Evolutionary conservation across 2,888 invertebrate genomes (phyloP).

Genomic region (Apotomis capreana): DNA sequence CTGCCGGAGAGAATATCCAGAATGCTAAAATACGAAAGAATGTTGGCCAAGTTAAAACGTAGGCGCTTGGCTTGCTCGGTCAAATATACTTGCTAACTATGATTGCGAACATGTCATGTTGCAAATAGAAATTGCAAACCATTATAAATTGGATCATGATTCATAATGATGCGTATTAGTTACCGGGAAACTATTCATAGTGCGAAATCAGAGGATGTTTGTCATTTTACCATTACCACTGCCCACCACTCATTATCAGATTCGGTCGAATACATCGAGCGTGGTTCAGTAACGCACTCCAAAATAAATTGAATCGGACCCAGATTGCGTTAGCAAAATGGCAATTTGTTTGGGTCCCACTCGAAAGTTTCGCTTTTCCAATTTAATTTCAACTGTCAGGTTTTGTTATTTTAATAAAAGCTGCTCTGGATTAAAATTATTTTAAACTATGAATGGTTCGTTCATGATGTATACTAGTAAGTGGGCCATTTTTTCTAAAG

Average conservation of each 20-base stretch:
- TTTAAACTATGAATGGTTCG: no score
- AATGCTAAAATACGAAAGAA: no score
- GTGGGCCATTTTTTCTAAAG: no score
- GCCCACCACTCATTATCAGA: constrained; percentile 46
- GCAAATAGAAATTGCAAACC: constrained; percentile 3
- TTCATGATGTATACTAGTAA: no score
- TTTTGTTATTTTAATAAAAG: no score
- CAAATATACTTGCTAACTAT: background rate
- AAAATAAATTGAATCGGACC: constrained; percentile 29
- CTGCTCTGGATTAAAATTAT: no score
- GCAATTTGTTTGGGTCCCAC: background rate
- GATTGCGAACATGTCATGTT: background rate
- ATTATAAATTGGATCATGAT: constrained; percentile 29
- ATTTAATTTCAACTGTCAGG: background rate
- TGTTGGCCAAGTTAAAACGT: no score
- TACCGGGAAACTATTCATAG: constrained; percentile 28
- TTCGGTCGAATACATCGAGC: constrained; percentile 44
- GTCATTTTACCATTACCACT: constrained; percentile 52
- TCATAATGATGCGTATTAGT: constrained; percentile 39
- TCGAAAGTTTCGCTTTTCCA: constrained; percentile 10
- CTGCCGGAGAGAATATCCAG: no score
- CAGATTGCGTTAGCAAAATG: constrained; percentile 13
- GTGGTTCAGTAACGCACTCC: constrained; percentile 37
- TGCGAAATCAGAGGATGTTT: constrained; percentile 42
- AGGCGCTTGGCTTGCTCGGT: no score